phyloP scores from a whole-genome alignment of 2,113 vertebrate genomes.

The Oreochromis spilurus region DNA sequence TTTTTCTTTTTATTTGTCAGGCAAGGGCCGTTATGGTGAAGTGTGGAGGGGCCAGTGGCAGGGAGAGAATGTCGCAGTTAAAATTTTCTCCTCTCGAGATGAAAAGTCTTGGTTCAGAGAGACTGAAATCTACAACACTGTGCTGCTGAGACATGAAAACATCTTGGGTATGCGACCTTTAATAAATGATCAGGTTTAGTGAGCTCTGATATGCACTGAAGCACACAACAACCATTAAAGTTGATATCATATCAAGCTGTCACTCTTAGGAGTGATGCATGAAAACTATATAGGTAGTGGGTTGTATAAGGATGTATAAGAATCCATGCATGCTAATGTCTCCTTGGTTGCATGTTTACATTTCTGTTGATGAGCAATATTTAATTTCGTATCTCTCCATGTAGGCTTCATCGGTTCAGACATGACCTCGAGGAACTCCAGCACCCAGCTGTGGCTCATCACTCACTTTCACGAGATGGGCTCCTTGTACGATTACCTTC shows the following conservation, averaged over 20 bases:
- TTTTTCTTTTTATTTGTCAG: conserved; percentile 54
- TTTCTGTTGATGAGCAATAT: neutral
- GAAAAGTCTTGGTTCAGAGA: conserved; percentile 99
- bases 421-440: conserved; percentile 98
- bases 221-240: neutral
- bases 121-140: conserved; percentile 98
- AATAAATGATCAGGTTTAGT: neutral
- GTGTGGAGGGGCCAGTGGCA: conserved; percentile 98
- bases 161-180: conserved; percentile 83
- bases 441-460: conserved; percentile 96
- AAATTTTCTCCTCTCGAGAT: conserved; percentile 97
- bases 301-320: neutral
- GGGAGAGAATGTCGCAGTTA: conserved; percentile 94
- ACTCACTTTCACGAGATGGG: conserved; percentile 98
- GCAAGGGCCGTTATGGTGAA: conserved; percentile 94
- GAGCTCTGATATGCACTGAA: neutral
- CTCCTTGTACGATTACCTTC: conserved; percentile 94
- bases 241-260: neutral
- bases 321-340: neutral
- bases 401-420: conserved; percentile 94
- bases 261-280: neutral
- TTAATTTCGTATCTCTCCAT: neutral
- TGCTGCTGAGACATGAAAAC: conserved; percentile 93
- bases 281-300: neutral
- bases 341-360: neutral